Conservation (phyloP, 2,888 invertebrate genomes). For the Trilocha varians region DNA sequence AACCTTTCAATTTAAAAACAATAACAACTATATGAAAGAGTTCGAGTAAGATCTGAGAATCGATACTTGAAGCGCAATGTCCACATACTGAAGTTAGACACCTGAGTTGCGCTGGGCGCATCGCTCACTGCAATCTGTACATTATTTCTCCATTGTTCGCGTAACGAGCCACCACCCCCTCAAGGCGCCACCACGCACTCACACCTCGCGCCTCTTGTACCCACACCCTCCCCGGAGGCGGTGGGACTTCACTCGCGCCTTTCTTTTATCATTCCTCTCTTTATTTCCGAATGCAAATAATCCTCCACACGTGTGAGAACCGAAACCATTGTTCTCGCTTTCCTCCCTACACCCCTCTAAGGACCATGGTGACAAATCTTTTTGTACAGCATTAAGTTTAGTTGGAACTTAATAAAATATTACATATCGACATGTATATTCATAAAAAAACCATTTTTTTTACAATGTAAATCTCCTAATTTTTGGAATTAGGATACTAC, state of each 20-base stretch:
- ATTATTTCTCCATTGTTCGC: constrained; percentile 75
- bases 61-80: constrained; percentile 40
- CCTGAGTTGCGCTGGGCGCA: constrained; percentile 71
- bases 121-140: constrained; percentile 75
- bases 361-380: constrained; percentile 72
- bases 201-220: constrained; percentile 42
- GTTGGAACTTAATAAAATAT: constrained; percentile 14
- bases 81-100: constrained; percentile 58
- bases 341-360: constrained; percentile 53
- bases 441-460: background rate
- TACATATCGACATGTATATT: background rate
- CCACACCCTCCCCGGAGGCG: constrained; percentile 72
- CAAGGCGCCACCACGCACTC: constrained; percentile 29
- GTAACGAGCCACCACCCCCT: constrained; percentile 66
- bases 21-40: constrained; percentile 4
- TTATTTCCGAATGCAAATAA: constrained; percentile 76
- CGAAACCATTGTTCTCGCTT: constrained; percentile 74
- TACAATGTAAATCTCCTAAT: too few relatives aligned
- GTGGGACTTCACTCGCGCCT: constrained; percentile 72
- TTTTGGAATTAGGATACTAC: too few relatives aligned
- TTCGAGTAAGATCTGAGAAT: constrained; percentile 11
- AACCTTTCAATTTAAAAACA: background rate
- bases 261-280: constrained; percentile 74
- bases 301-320: constrained; percentile 76
- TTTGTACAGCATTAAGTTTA: constrained; percentile 67